Conservation (phyloP, 2,797 vertebrate genomes). For the Bradypus variegatus region DNA sequence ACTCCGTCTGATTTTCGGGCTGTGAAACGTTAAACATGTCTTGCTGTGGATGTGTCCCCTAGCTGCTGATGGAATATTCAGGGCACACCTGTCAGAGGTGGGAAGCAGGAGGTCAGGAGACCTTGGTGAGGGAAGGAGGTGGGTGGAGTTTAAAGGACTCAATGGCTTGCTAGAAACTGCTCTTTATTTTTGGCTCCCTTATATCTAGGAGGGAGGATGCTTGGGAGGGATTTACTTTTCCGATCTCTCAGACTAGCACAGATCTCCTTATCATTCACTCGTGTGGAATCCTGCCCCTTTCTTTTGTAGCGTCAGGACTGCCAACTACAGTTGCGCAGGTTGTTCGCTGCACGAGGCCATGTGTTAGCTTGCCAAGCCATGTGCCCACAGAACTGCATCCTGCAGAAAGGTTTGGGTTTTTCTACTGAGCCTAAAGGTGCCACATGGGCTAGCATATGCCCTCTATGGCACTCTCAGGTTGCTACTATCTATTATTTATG, state of each 20-base stretch:
- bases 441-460: neutral
- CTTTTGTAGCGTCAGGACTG: neutral
- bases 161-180: neutral
- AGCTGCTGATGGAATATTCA: neutral
- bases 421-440: neutral
- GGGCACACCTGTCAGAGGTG: neutral
- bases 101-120: neutral
- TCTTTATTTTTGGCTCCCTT: neutral
- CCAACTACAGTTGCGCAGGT: neutral
- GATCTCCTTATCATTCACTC: neutral
- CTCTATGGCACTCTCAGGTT: neutral
- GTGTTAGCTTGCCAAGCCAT: neutral
- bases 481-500: neutral
- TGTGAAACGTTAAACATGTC: neutral
- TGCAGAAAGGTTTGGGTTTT: neutral
- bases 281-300: neutral
- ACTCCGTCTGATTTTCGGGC: neutral
- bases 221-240: neutral
- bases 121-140: neutral
- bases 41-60: neutral
- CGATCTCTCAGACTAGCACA: neutral
- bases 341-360: neutral
- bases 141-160: neutral
- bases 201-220: neutral
- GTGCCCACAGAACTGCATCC: neutral